Evolutionary conservation across 2,113 vertebrate species (phyloP).

Genomic region (Neolamprologus fasciatus): DNA sequence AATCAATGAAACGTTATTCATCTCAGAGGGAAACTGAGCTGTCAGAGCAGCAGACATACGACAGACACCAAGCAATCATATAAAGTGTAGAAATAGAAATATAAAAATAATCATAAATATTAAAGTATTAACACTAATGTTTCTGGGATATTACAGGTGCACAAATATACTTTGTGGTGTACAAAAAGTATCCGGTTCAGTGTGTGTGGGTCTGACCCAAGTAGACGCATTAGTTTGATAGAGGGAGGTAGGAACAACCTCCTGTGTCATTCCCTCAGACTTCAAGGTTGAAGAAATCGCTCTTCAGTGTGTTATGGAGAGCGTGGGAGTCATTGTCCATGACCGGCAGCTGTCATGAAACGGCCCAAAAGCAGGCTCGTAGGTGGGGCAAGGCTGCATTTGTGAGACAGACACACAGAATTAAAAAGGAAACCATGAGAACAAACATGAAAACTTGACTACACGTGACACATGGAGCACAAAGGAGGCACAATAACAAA

Average conservation of each 20-base stretch:
- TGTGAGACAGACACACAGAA: background rate
- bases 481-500: background rate
- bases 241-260: background rate
- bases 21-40: accelerated
- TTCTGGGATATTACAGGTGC: background rate
- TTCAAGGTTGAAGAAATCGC: background rate
- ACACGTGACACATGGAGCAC: background rate
- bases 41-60: accelerated
- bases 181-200: background rate
- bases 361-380: background rate
- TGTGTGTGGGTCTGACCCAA: background rate
- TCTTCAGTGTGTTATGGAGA: background rate
- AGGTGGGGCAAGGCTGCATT: accelerated
- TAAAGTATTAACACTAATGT: background rate
- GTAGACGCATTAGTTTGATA: background rate
- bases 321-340: background rate
- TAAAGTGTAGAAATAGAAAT: background rate
- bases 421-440: background rate
- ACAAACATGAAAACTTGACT: background rate
- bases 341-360: background rate
- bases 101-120: background rate
- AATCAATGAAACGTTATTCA: accelerated
- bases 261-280: background rate
- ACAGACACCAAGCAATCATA: background rate
- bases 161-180: background rate